Percentiles rank a stretch among this genome's conserved stretches.
Evolutionary conservation across 2,888 invertebrate species (phyloP).

Genomic region (Orthosia gothica): DNA sequence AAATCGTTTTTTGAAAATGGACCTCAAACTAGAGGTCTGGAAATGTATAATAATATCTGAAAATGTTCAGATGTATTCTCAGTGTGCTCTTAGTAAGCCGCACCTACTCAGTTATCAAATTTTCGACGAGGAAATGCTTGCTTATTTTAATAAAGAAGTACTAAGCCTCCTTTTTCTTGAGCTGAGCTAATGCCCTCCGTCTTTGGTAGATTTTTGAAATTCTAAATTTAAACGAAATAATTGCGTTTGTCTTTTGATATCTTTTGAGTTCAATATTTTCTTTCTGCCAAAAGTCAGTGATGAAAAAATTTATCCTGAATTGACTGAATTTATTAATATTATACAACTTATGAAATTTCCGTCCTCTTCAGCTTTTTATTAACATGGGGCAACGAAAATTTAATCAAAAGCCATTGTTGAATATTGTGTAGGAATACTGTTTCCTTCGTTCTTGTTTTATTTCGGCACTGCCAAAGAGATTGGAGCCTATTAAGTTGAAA

Average conservation of each 20-base stretch:
- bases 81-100: no score
- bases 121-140: no score
- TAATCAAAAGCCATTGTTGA: neutral
- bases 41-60: no score
- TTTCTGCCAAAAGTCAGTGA: slow-evolving; percentile 40
- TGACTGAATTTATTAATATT: neutral
- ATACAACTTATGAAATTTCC: slow-evolving; percentile 6
- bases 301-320: slow-evolving; percentile 5
- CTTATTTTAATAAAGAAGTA: neutral
- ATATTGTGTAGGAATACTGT: neutral
- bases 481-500: neutral
- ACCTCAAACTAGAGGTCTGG: no score
- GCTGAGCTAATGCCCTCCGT: neutral
- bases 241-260: slow-evolving; percentile 46
- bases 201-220: slow-evolving; percentile 16
- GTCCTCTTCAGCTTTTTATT: neutral
- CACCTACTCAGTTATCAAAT: no score
- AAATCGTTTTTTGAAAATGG: no score
- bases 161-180: neutral
- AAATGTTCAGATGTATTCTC: no score
- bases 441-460: no score
- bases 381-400: slow-evolving; percentile 15
- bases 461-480: neutral
- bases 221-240: slow-evolving; percentile 45
- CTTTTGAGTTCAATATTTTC: neutral